Base-by-base conservation (phyloP, 2,888 invertebrate species). In the Drosophila vallismaia region DNA sequence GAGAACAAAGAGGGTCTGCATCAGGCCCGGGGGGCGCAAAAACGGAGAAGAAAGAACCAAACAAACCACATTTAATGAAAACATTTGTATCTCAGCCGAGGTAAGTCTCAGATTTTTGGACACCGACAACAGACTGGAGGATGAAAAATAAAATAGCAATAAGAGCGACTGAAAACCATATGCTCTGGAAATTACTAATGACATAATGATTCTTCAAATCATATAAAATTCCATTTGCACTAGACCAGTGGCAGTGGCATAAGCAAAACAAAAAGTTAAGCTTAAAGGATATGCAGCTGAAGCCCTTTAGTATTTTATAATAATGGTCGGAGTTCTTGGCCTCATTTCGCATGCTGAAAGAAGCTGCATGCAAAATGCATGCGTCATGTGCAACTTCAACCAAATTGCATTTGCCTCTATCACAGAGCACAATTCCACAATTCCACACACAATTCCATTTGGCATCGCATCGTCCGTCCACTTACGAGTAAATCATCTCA, bases 11-110 rank as follows among this genome's bases (percentile, higher is more conserved):
- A 44, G 26, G 53, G 14, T 14, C 31, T 7, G 19, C 14, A 2
- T n/a, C 36, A 10, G 10, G 33, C 33, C 9, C 5, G 28, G 28
- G 5, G 10, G 49, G 28, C 28, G 19, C 19, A 19, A 28, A 28
- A 49, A 45, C 53, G 45, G 52, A 52, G 66, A 71, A 60, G 73
- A 79, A 75, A 60, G 64, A 59, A 59, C 69, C 71, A 68, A 63
- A 73, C 38, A 71, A 71, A 63, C 51, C 51, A 50, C 68, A 73
- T 54, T 55, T 76, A 75, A 79, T 73, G 71, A 74, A 71, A 67
- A 71, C 72, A 70, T 64, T 72, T 71, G 53, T 69, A 53, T 71
- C 63, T 45, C 49, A 26, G 26, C 5, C 42, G 38, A 19, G 55
- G 56, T 67, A 55, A 59, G 74, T 68, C 45, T 56, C 36, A 14